Conservation (phyloP, 2,113 vertebrate species). For the Fregata magnificens region DNA sequence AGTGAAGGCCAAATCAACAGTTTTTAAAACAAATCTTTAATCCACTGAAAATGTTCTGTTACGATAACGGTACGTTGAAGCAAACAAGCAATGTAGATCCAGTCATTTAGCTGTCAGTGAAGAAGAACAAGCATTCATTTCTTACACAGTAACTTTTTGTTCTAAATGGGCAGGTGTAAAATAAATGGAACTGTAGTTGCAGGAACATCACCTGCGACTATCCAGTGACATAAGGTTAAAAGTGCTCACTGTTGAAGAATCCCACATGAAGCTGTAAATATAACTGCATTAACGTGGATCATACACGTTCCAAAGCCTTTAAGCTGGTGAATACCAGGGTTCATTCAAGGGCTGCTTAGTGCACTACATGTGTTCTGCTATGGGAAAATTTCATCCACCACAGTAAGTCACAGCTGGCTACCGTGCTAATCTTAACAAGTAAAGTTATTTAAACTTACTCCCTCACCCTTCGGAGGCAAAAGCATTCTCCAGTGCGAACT, state of each 20-base stretch:
- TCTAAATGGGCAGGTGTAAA: not conserved
- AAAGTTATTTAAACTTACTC: not conserved
- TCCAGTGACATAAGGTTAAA: not conserved
- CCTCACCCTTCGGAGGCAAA: not conserved
- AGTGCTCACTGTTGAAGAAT: not conserved
- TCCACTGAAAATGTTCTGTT: not conserved
- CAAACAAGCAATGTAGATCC: not conserved
- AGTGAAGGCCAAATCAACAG: not conserved
- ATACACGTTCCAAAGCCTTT: not conserved
- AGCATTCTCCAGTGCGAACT: rapidly evolving
- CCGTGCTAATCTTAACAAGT: not conserved
- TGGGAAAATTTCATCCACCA: not conserved
- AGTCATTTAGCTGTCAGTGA: not conserved
- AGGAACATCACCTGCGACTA: not conserved
- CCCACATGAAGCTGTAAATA: not conserved
- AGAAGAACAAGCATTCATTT: not conserved
- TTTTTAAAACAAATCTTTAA: slow-evolving; percentile 10
- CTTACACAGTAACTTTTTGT: not conserved
- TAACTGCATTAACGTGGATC: rapidly evolving
- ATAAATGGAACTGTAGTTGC: not conserved
- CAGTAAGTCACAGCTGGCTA: not conserved
- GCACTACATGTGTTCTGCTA: rapidly evolving
- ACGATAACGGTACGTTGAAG: not conserved
- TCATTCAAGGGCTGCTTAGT: not conserved
- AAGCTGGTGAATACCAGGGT: not conserved